phyloP scores from a whole-genome alignment of 2,113 vertebrate genomes.

The Gavialis gangeticus region DNA sequence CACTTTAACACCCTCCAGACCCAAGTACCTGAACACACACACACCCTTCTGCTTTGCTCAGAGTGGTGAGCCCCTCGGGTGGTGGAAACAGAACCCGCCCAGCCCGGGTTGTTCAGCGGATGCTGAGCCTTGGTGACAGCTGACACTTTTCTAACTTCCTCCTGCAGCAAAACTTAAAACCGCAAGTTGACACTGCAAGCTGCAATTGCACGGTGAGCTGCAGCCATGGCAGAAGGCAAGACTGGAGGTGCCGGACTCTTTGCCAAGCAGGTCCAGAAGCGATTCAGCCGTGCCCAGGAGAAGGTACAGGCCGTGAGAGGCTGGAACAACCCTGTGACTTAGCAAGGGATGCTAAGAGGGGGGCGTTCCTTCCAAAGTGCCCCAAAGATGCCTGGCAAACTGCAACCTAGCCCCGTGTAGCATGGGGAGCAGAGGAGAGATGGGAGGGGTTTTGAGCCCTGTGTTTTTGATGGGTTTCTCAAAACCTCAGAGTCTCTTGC shows the following conservation, averaged over 20 bases:
- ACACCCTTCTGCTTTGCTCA: not conserved
- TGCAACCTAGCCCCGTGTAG: not conserved
- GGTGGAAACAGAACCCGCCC: not conserved
- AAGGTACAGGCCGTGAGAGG: constrained; percentile 80
- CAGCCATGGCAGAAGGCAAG: constrained; percentile 87
- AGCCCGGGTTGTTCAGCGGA: constrained; percentile 37
- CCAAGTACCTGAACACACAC: fast-evolving
- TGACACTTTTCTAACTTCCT: constrained; percentile 72
- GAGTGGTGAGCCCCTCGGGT: not conserved
- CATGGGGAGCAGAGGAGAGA: not conserved
- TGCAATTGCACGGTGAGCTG: not conserved
- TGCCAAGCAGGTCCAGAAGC: constrained; percentile 90
- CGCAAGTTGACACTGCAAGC: constrained; percentile 12
- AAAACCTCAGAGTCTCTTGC: not conserved
- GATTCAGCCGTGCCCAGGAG: constrained; percentile 91
- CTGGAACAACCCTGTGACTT: not conserved
- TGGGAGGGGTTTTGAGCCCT: not conserved
- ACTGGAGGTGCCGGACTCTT: constrained; percentile 85
- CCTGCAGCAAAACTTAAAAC: constrained; percentile 17
- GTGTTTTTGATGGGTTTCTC: not conserved
- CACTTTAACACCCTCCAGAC: not conserved
- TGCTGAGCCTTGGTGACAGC: constrained; percentile 56
- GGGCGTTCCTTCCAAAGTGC: not conserved
- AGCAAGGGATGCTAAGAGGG: not conserved
- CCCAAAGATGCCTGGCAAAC: not conserved